These are phyloP conservation scores for Avahi laniger DNA, from an alignment of 2,797 vertebrate genomes.

Conservation along the genomic window DNA sequence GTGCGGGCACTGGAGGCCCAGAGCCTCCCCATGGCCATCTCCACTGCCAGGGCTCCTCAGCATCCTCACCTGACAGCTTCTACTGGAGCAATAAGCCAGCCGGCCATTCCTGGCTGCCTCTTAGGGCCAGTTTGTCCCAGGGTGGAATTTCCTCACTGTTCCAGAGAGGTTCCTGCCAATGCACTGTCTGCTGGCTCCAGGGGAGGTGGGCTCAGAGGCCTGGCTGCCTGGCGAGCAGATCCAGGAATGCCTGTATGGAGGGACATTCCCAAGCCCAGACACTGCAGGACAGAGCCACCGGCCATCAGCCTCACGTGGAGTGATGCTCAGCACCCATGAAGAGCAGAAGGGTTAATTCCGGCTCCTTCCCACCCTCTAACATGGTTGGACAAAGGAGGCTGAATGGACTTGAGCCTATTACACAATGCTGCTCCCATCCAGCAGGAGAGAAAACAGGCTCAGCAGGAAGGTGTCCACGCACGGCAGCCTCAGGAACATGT, in stretches of 20 bases:
- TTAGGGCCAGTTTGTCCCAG: fast-evolving
- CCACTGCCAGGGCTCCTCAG: background rate
- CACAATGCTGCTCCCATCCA: background rate
- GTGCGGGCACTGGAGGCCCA: background rate
- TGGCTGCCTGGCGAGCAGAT: background rate
- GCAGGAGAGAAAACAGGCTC: background rate
- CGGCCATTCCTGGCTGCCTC: background rate
- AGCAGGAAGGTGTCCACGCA: background rate
- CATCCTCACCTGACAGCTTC: background rate
- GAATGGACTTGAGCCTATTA: background rate
- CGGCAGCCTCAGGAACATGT: fast-evolving
- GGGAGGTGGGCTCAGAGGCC: background rate
- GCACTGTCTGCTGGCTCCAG: background rate
- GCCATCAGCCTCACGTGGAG: background rate
- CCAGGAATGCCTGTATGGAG: background rate
- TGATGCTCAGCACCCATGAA: background rate
- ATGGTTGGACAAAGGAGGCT: background rate
- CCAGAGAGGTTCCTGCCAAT: background rate
- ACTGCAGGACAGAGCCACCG: background rate
- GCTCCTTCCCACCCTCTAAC: background rate
- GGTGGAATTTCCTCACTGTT: background rate
- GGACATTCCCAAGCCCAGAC: background rate
- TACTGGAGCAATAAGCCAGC: background rate
- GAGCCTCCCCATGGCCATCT: background rate
- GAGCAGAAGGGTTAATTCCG: background rate